Conservation (phyloP, 2,113 vertebrate genomes). For the Picathartes gymnocephalus region DNA sequence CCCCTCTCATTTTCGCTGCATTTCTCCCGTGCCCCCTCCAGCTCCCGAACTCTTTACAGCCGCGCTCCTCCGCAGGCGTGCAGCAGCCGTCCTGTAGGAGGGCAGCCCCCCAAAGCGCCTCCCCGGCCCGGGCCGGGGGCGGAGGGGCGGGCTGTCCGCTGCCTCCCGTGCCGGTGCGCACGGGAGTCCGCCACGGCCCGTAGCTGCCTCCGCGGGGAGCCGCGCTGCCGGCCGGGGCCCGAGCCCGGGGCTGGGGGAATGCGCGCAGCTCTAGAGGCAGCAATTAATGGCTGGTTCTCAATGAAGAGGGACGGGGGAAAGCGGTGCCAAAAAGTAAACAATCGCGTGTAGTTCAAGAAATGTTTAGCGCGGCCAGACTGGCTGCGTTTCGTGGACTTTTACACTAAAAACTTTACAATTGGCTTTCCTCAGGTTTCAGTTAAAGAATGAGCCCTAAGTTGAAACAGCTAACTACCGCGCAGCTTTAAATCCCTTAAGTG, state of each 20-base stretch:
- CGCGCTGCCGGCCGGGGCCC: background rate
- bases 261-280: background rate
- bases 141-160: background rate
- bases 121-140: too few relatives aligned
- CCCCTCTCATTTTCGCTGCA: background rate
- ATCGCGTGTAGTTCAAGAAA: background rate
- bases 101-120: background rate
- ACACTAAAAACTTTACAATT: background rate
- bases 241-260: background rate
- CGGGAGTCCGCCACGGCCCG: background rate
- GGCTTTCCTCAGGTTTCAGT: constrained; percentile 3
- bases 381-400: background rate
- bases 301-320: constrained; percentile 3
- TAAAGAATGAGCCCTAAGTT: constrained; percentile 26
- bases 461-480: background rate
- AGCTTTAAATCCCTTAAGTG: constrained; percentile 32
- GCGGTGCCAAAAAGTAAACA: constrained; percentile 36
- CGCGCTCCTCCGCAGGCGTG: background rate
- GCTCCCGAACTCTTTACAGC: background rate
- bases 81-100: background rate
- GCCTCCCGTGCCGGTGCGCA: background rate
- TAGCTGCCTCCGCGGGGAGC: background rate
- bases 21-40: background rate
- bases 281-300: background rate
- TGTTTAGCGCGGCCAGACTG: background rate